Evolutionary conservation across 2,797 vertebrate genomes (phyloP).

Genomic region (Linurgus olivaceus): DNA sequence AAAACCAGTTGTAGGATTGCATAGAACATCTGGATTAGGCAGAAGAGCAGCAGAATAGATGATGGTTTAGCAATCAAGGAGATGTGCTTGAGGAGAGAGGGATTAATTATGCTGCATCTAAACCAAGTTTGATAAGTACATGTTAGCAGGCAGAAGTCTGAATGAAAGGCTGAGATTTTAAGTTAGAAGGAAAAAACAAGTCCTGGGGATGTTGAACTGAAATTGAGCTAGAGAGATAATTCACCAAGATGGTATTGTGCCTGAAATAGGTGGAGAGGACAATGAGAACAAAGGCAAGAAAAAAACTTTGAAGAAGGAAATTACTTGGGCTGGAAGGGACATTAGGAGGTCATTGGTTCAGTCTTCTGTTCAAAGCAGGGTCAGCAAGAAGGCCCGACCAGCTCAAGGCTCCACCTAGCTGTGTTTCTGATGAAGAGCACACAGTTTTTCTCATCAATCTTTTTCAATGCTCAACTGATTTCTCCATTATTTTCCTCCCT

Average conservation of each 20-base stretch:
- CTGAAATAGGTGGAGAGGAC: neutral
- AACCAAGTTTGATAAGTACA: neutral
- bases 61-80: neutral
- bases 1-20: neutral
- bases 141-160: neutral
- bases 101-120: neutral
- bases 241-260: neutral
- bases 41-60: neutral
- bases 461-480: neutral
- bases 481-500: fast-evolving
- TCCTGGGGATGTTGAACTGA: neutral
- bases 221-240: neutral
- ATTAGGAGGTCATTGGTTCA: neutral
- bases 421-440: neutral
- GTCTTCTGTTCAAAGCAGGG: neutral
- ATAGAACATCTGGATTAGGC: neutral
- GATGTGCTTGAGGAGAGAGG: neutral
- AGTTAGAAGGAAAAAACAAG: neutral
- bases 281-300: neutral
- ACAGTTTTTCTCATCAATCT: neutral
- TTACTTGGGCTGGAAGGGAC: neutral
- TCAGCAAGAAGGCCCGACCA: neutral
- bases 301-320: neutral
- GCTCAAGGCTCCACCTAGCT: neutral
- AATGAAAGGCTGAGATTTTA: neutral